Evolutionary conservation across 2,888 invertebrate genomes (phyloP), one percentile per base, ranked within the genome.

Genomic region (Podotricha telesiphe): DNA sequence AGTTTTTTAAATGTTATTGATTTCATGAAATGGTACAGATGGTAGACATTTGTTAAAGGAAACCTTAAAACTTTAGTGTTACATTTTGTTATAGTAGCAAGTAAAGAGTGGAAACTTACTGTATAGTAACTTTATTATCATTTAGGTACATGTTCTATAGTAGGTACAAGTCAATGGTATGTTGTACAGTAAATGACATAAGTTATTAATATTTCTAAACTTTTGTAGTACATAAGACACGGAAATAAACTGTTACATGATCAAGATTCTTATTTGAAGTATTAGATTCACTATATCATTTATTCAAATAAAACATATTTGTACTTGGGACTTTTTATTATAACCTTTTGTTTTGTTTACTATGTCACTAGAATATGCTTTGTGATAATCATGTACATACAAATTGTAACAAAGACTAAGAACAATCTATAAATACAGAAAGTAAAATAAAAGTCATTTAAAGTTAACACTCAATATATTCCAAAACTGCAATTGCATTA

Each of bases 381-480:
- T 53, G n/a, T 34, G 17, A 37, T 5, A 37, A 34, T 17, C 8
- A 37, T 17, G 17, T 6, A 11, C n/a, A n/a, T n/a, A n/a, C n/a
- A n/a, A n/a, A n/a, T n/a, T n/a, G n/a, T n/a, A n/a, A n/a, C n/a
- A n/a, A n/a, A n/a, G n/a, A n/a, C n/a, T n/a, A n/a, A n/a, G n/a
- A n/a, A n/a, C n/a, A 28, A 37, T 55, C 17, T 34, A 34, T 15
- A 50, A 47, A 62, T 10, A 17, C 6, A 61, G 17, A 28, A 34
- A 7, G 20, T 45, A 76, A 77, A 76, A 76, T 76, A 67, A 79
- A 76, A 76, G 55, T 40, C 72, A 68, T 70, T 66, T 81, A 80
- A 84, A 79, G 82, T 81, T 90, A 91, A 91, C 91, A 91, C 89
- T 87, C 86, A 88, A 90, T 91, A 91, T 91, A 91, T 88, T 91